phyloP scores from a whole-genome alignment of 2,113 vertebrate species.

The Aix galericulata region DNA sequence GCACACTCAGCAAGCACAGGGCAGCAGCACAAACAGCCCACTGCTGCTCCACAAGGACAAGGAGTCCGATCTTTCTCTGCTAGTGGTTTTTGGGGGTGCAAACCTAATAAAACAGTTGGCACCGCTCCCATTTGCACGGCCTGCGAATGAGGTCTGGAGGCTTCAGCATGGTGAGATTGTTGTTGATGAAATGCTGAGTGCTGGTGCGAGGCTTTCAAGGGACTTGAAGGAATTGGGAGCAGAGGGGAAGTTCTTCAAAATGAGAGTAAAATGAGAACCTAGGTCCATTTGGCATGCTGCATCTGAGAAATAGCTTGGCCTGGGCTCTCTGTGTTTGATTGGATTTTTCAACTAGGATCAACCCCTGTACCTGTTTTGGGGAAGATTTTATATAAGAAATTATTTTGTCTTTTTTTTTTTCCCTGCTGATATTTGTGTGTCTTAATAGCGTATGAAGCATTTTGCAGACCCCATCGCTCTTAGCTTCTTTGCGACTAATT shows the following conservation, averaged over 20 bases:
- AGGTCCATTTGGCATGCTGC: slow-evolving; percentile 4
- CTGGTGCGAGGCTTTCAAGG: slow-evolving; percentile 31
- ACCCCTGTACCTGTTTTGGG: background rate
- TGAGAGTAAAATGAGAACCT: background rate
- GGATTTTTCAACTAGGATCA: background rate
- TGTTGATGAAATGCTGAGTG: slow-evolving; percentile 38
- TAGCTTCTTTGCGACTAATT: slow-evolving; percentile 19
- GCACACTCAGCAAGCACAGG: rapidly evolving
- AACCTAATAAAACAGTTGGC: slow-evolving; percentile 35
- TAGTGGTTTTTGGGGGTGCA: slow-evolving; percentile 19
- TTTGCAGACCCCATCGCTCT: slow-evolving; percentile 31
- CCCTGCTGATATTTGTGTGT: background rate
- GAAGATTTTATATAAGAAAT: slow-evolving; percentile 14
- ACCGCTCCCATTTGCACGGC: background rate
- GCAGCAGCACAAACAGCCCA: background rate
- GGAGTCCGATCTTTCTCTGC: background rate
- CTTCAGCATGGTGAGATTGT: background rate
- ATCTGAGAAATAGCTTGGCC: slow-evolving; percentile 1
- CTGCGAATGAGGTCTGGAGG: slow-evolving; percentile 29
- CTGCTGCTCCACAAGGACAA: rapidly evolving
- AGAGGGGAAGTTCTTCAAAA: background rate
- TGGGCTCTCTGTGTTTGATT: background rate
- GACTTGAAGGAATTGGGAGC: background rate
- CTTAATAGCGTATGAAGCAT: background rate
- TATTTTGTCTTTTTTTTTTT: background rate